phyloP scores from a whole-genome alignment of 2,797 vertebrate species.

The Neostethus bicornis region DNA sequence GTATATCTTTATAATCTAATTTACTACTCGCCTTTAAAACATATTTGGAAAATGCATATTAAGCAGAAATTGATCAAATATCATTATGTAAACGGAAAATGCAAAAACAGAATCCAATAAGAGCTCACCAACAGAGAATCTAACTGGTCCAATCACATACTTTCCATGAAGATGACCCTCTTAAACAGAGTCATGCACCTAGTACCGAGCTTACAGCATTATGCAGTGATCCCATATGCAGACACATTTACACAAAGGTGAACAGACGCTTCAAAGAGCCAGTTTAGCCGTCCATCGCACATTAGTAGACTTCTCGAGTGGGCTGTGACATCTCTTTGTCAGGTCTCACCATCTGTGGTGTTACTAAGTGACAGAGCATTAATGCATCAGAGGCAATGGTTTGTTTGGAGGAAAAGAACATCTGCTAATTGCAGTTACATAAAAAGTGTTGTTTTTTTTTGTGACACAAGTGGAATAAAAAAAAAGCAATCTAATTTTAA shows the following conservation, averaged over 20 bases:
- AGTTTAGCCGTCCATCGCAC: constrained; percentile 36
- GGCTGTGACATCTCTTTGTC: constrained; percentile 37
- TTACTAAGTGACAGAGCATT: constrained; percentile 37
- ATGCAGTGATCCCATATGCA: constrained; percentile 44
- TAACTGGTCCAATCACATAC: constrained; percentile 36
- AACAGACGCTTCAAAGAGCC: constrained; percentile 39
- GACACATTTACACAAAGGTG: constrained; percentile 25
- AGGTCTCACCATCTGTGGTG: constrained; percentile 43
- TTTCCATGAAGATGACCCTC: constrained; percentile 53
- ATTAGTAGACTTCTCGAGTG: constrained; percentile 33
- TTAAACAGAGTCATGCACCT: constrained; percentile 39
- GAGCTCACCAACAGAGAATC: constrained; percentile 21
- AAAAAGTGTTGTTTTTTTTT: constrained; percentile 21
- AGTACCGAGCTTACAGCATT: constrained; percentile 29
- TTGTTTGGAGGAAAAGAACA: constrained; percentile 31
- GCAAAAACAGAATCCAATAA: constrained; percentile 11
- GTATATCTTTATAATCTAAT: constrained; percentile 1
- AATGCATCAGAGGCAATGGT: constrained; percentile 37
- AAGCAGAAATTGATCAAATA: constrained; percentile 5
- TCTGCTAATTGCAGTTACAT: constrained; percentile 36
- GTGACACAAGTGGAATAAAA: too few relatives aligned
- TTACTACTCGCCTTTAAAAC: constrained; percentile 9
- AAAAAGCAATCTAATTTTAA: too few relatives aligned
- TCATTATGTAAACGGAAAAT: constrained; percentile 13
- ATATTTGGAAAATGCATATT: constrained; percentile 17